These are phyloP conservation scores for Villa cingulata DNA, from an alignment of 2,888 invertebrate species.

Conservation along the genomic window DNA sequence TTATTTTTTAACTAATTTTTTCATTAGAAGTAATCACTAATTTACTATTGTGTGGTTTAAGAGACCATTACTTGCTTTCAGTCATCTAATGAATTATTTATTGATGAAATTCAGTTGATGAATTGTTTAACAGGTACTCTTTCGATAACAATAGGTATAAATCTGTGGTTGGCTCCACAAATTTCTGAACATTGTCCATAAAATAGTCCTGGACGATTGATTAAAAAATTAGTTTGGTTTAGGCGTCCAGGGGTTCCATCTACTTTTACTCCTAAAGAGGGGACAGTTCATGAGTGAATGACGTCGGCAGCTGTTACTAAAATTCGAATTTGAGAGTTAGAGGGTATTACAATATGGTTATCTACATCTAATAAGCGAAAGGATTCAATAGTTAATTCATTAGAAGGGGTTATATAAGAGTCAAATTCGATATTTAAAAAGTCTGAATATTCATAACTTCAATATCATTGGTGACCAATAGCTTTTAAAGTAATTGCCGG, in stretches of 20 bases:
- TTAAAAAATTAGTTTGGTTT: slow-evolving; percentile 48
- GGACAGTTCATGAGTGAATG: slow-evolving; percentile 52
- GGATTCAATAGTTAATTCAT: slow-evolving; percentile 30
- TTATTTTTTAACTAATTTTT: slow-evolving; percentile 42
- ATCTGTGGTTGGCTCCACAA: slow-evolving; percentile 66
- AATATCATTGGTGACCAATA: slow-evolving; percentile 53
- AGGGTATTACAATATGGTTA: slow-evolving; percentile 45
- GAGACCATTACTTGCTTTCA: slow-evolving; percentile 57
- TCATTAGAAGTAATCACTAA: slow-evolving; percentile 50
- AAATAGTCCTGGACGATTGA: slow-evolving; percentile 49
- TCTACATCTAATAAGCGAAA: slow-evolving; percentile 51
- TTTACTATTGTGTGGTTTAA: slow-evolving; percentile 53
- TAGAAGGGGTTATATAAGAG: slow-evolving; percentile 44
- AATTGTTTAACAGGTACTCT: slow-evolving; percentile 41
- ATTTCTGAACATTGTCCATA: slow-evolving; percentile 72
- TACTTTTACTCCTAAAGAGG: slow-evolving; percentile 48
- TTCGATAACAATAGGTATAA: slow-evolving; percentile 63
- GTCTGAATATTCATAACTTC: slow-evolving; percentile 53
- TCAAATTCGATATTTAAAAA: slow-evolving; percentile 47
- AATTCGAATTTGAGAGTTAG: slow-evolving; percentile 49
- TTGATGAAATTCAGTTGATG: slow-evolving; percentile 42
- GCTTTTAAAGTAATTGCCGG: slow-evolving; percentile 45
- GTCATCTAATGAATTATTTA: slow-evolving; percentile 50
- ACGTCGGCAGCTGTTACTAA: slow-evolving; percentile 49
- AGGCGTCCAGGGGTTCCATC: slow-evolving; percentile 51